phyloP scores from a whole-genome alignment of 2,888 invertebrate genomes.

The Agonopterix subpropinquella region DNA sequence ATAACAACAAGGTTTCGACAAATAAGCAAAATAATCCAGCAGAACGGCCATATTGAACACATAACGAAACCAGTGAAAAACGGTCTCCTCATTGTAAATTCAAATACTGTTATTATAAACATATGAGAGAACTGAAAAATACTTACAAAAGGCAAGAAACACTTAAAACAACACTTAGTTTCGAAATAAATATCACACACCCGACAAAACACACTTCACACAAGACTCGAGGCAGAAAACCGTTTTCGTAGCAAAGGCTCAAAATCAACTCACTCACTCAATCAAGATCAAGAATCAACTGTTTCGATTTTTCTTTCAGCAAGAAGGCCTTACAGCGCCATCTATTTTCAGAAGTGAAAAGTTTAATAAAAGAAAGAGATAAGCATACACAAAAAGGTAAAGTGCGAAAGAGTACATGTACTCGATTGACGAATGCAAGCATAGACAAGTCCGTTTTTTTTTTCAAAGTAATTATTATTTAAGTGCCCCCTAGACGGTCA shows the following conservation, averaged over 20 bases:
- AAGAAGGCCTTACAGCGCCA: slow-evolving; percentile 25
- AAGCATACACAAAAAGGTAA: neutral
- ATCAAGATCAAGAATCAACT: neutral
- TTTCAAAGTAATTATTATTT: neutral
- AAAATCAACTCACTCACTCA: slow-evolving; percentile 21
- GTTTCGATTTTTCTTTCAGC: slow-evolving; percentile 48
- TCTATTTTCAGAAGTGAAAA: slow-evolving; percentile 21
- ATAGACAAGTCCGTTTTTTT: neutral
- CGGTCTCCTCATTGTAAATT: slow-evolving; percentile 15
- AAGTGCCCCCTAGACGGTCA: too few relatives aligned
- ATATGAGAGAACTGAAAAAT: slow-evolving; percentile 12
- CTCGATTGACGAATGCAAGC: neutral
- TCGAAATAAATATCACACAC: slow-evolving; percentile 57
- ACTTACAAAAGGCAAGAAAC: slow-evolving; percentile 66
- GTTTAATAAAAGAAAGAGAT: slow-evolving; percentile 10
- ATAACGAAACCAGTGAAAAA: slow-evolving; percentile 29
- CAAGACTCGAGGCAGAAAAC: slow-evolving; percentile 72
- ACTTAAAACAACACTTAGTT: slow-evolving; percentile 47
- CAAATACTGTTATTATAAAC: neutral
- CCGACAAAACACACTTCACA: slow-evolving; percentile 58
- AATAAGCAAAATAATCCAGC: slow-evolving; percentile 34
- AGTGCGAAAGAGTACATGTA: neutral
- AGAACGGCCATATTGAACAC: slow-evolving; percentile 73
- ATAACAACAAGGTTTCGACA: slow-evolving; percentile 16
- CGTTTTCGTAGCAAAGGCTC: slow-evolving; percentile 59